Evolutionary conservation across 2,888 invertebrate species (phyloP).

Genomic region (Acrocera orbiculus): DNA sequence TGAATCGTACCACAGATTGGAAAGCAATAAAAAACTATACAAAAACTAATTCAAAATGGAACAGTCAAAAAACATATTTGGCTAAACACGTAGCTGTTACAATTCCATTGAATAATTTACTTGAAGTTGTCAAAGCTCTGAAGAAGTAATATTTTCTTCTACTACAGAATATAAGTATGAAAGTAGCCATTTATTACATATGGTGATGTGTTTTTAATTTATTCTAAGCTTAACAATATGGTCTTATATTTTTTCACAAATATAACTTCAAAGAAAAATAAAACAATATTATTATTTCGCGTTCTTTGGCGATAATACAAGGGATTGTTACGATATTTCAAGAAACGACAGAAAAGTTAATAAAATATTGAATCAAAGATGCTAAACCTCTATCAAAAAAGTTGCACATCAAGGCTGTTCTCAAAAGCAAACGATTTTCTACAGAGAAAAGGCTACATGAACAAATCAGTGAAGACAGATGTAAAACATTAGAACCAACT

Average conservation of each 20-base stretch:
- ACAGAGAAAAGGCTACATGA: constrained; percentile 2
- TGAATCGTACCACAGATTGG: background rate
- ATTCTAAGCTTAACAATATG: constrained; percentile 1
- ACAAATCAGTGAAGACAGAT: constrained; percentile 1
- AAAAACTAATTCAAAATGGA: background rate
- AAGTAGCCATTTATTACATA: constrained; percentile 2
- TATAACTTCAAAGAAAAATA: constrained; percentile 1
- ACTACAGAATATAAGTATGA: constrained; percentile 1
- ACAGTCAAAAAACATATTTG: background rate
- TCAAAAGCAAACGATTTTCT: constrained; percentile 1
- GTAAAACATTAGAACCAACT: background rate
- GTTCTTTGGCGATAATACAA: background rate
- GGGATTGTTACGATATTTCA: constrained; percentile 1
- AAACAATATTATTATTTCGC: constrained; percentile 1
- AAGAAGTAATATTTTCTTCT: background rate
- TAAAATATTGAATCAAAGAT: constrained; percentile 3
- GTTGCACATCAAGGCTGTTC: background rate
- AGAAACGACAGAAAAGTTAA: constrained; percentile 1
- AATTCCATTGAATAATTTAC: constrained; percentile 2
- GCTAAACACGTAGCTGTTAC: constrained; percentile 1
- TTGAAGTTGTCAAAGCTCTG: constrained; percentile 3
- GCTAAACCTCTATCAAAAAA: constrained; percentile 3
- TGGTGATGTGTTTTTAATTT: too few species aligned
- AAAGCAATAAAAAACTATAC: constrained; percentile 1
- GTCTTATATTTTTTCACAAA: constrained; percentile 1